These are phyloP conservation scores for Lagorchestes hirsutus DNA, from an alignment of 2,797 vertebrate species.

Conservation along the genomic window DNA sequence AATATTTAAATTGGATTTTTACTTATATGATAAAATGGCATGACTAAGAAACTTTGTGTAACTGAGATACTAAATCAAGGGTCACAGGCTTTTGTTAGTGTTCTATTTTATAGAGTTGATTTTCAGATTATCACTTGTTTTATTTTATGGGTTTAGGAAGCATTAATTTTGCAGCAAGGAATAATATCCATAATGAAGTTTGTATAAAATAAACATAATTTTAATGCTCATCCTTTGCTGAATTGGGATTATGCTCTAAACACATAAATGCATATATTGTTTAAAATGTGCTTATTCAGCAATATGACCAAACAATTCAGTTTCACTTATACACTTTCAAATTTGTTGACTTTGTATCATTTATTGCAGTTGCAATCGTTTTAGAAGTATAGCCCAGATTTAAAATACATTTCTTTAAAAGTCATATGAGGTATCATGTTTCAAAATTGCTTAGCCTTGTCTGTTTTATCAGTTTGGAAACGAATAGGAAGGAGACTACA, in stretches of 20 bases:
- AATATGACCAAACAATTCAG: background rate
- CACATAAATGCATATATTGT: no score
- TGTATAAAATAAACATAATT: background rate
- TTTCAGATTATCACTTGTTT: background rate
- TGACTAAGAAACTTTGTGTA: background rate
- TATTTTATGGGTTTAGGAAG: background rate
- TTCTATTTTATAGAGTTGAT: background rate
- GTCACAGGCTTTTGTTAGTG: background rate
- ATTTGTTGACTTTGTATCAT: slow-evolving; percentile 11
- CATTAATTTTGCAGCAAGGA: background rate
- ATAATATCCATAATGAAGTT: background rate
- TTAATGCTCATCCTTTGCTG: background rate
- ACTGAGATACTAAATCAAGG: background rate
- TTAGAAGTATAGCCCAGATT: slow-evolving; percentile 6
- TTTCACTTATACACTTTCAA: background rate
- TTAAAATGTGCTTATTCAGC: background rate
- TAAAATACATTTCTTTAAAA: background rate
- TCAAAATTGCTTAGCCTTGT: background rate
- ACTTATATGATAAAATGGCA: background rate
- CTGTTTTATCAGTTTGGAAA: background rate
- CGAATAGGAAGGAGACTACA: background rate
- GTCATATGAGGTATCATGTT: background rate
- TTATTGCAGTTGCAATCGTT: background rate
- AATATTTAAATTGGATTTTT: background rate
- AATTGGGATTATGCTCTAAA: background rate